A percentile compares a stretch with the other conserved stretches of the same genome.
These are phyloP conservation scores for Siphonodentalium dalli DNA, from an alignment of 2,888 invertebrate genomes.

Conservation along the genomic window DNA sequence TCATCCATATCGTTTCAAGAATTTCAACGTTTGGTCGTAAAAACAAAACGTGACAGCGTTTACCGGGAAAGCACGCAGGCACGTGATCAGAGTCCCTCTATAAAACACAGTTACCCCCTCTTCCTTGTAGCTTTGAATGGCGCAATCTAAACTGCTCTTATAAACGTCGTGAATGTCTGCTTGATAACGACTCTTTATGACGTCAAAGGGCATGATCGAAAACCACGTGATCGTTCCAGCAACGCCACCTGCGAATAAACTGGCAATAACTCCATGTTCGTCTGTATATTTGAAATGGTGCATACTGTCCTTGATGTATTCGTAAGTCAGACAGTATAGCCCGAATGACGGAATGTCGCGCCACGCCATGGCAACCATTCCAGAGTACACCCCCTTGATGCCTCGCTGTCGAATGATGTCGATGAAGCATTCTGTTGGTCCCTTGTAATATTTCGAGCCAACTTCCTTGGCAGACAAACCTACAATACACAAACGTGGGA, in stretches of 20 bases:
- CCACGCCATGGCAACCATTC: constrained; percentile 55
- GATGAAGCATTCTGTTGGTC: constrained; percentile 68
- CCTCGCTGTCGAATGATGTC: constrained; percentile 68
- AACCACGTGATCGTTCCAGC: constrained; percentile 74
- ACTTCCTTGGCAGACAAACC: no score
- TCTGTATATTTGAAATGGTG: constrained; percentile 33
- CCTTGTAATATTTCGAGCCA: constrained; percentile 50
- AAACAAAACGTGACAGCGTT: constrained; percentile 73
- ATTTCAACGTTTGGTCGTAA: constrained; percentile 44
- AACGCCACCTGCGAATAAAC: constrained; percentile 61
- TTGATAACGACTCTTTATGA: constrained; percentile 78
- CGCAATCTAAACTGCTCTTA: constrained; percentile 71
- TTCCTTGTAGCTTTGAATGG: constrained; percentile 68
- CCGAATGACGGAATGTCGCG: constrained; percentile 73
- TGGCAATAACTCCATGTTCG: constrained; percentile 37
- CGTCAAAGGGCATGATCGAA: constrained; percentile 76
- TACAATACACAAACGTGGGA: no score
- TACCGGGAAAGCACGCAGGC: constrained; percentile 74
- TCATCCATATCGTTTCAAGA: constrained; percentile 31
- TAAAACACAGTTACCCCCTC: constrained; percentile 72
- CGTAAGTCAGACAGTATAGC: constrained; percentile 72
- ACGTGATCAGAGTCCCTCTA: constrained; percentile 72
- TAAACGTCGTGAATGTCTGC: constrained; percentile 70
- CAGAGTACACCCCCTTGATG: constrained; percentile 52
- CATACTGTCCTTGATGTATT: constrained; percentile 54